Percentiles rank a stretch among this genome's conserved stretches.
phyloP scores from a whole-genome alignment of 2,113 vertebrate species.

The Manacus vitellinus region DNA sequence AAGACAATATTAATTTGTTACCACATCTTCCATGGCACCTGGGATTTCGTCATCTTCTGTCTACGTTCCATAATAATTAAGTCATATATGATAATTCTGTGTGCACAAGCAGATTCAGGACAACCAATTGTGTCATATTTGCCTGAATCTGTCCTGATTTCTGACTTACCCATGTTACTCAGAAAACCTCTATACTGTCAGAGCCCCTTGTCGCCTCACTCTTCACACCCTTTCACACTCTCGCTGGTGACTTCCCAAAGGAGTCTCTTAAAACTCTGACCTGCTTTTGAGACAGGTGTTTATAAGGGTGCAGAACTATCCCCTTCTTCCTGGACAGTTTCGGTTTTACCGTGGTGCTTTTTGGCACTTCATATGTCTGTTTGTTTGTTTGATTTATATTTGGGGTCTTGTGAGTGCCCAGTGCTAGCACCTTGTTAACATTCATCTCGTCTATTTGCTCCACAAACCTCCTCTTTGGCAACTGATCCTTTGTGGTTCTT shows the following conservation, averaged over 20 bases:
- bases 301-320: not conserved
- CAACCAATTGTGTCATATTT: not conserved
- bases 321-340: not conserved
- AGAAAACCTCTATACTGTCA: not conserved
- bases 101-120: not conserved
- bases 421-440: not conserved
- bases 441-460: not conserved
- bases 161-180: not conserved
- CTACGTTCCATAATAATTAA: not conserved
- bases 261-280: not conserved
- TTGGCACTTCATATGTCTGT: not conserved
- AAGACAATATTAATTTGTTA: not conserved
- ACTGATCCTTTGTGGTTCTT: not conserved
- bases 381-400: not conserved
- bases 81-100: not conserved
- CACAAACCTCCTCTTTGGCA: not conserved
- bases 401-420: not conserved
- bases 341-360: not conserved
- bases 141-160: not conserved
- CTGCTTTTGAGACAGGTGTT: not conserved
- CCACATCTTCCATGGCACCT: not conserved
- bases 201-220: not conserved
- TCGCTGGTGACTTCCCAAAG: not conserved
- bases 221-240: not conserved
- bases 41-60: not conserved